Conservation (phyloP, 1,140 invertebrate species). For the Elysia chlorotica region DNA sequence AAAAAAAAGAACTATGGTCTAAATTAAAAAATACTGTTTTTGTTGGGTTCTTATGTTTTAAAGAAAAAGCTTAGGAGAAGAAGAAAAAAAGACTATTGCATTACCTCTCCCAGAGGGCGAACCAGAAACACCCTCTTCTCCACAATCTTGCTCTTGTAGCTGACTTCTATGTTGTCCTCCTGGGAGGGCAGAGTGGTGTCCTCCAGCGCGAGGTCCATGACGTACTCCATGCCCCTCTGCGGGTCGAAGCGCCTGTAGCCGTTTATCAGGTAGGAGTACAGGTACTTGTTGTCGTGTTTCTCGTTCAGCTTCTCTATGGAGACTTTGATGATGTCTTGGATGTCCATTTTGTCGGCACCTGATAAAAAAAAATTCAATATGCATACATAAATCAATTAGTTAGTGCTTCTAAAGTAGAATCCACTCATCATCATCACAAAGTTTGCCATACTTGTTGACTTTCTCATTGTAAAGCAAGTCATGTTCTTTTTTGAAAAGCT, state of each 20-base stretch:
- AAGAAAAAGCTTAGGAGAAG: too few species aligned
- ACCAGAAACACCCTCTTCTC: conserved; percentile 53
- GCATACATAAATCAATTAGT: too few species aligned
- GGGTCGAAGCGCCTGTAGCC: conserved; percentile 87
- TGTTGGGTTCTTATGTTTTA: too few species aligned
- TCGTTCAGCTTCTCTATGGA: conserved; percentile 67
- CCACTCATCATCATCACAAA: too few species aligned
- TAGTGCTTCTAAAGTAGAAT: too few species aligned
- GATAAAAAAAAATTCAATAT: conserved; percentile 22
- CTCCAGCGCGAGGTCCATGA: conserved; percentile 73
- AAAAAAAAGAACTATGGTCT: too few species aligned
- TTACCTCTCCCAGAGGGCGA: conserved; percentile 80
- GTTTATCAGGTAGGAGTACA: conserved; percentile 69
- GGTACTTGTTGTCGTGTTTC: conserved; percentile 64
- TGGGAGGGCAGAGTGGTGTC: conserved; percentile 33
- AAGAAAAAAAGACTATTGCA: too few species aligned
- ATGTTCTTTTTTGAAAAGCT: too few species aligned
- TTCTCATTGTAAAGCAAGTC: too few species aligned
- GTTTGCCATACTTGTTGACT: too few species aligned
- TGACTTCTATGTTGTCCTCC: neutral
- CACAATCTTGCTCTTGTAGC: conserved; percentile 15
- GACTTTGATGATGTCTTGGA: conserved; percentile 71
- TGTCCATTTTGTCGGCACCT: conserved; percentile 71
- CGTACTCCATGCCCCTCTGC: conserved; percentile 85
- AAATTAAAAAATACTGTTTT: too few species aligned